These are phyloP conservation scores for Periophthalmus modestus DNA, from an alignment of 2,113 vertebrate species.

Conservation along the genomic window DNA sequence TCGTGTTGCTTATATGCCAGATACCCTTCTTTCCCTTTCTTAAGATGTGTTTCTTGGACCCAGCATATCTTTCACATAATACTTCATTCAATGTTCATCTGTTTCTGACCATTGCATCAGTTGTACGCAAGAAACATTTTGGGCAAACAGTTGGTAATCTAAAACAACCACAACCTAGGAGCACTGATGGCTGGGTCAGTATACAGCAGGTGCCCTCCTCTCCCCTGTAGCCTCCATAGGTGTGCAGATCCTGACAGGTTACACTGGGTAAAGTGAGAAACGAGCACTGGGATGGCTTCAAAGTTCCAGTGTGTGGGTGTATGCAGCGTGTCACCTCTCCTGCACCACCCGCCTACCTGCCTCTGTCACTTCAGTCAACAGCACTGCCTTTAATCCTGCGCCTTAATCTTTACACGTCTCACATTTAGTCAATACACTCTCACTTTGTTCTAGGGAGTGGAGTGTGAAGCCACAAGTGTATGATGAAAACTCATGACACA, in stretches of 20 bases:
- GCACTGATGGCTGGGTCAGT: conserved; percentile 44
- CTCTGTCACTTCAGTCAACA: conserved; percentile 67
- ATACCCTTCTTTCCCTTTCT: neutral
- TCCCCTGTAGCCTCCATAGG: conserved; percentile 42
- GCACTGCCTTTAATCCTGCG: conserved; percentile 72
- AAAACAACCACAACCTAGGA: conserved; percentile 21
- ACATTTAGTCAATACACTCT: conserved; percentile 68
- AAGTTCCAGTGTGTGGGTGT: conserved; percentile 66
- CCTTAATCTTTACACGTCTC: conserved; percentile 66
- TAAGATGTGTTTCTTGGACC: conserved; percentile 10
- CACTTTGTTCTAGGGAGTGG: conserved; percentile 69
- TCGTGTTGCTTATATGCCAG: no score
- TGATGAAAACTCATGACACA: conserved; percentile 42
- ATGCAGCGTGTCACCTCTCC: conserved; percentile 56
- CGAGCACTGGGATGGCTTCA: conserved; percentile 55
- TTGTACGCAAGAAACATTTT: conserved; percentile 52
- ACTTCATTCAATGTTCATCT: neutral
- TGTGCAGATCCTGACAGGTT: conserved; percentile 69
- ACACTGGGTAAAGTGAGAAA: conserved; percentile 73
- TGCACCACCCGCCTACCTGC: neutral
- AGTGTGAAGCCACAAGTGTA: conserved; percentile 47
- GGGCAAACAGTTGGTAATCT: conserved; percentile 39
- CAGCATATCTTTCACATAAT: neutral
- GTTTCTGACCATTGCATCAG: conserved; percentile 62
- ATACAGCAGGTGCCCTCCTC: conserved; percentile 51